Conservation (phyloP, 2,888 invertebrate species). For the Spisula subtruncata region DNA sequence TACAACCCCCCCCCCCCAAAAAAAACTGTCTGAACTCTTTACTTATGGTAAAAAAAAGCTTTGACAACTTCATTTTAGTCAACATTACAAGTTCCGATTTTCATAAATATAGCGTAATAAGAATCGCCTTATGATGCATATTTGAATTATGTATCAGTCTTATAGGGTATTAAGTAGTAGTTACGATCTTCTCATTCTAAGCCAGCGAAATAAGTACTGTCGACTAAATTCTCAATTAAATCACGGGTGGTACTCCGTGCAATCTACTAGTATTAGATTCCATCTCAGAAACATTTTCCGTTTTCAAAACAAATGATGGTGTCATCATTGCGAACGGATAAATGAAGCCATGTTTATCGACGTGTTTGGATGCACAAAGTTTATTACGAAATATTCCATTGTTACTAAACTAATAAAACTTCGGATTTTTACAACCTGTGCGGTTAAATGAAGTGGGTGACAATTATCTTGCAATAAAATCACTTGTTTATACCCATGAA, state of each 20-base stretch:
- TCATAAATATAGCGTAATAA: too few species aligned
- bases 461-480: background rate
- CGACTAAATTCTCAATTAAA: background rate
- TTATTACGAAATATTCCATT: background rate
- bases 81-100: too few species aligned
- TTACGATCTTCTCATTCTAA: too few species aligned
- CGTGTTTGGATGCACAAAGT: background rate
- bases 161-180: too few species aligned
- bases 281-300: background rate
- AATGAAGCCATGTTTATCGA: background rate
- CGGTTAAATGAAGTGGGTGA: background rate
- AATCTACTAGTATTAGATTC: background rate
- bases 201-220: background rate
- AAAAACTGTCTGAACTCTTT: too few species aligned
- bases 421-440: background rate
- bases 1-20: too few species aligned
- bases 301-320: background rate
- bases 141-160: too few species aligned
- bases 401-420: slow-evolving; percentile 12
- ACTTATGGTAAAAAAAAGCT: too few species aligned
- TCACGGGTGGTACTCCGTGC: background rate
- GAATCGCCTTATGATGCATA: too few species aligned
- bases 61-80: too few species aligned
- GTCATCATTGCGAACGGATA: background rate
- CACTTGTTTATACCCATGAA: slow-evolving; percentile 6